phyloP scores from a whole-genome alignment of 2,888 invertebrate species.

The Eristalinus aeneus region DNA sequence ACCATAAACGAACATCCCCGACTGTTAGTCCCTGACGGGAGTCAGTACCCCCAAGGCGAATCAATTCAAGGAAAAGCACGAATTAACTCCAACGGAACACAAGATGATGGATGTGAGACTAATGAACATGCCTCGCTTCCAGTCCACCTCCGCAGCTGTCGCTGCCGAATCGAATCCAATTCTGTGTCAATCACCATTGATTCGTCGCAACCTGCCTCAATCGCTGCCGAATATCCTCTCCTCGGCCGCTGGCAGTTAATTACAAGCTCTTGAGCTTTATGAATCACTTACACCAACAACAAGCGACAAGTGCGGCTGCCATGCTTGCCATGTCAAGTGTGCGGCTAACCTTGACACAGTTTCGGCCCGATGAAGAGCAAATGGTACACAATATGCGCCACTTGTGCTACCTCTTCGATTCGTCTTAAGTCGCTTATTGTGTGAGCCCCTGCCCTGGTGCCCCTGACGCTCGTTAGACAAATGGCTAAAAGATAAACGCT shows the following conservation, averaged over 20 bases:
- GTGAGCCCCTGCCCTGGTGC: neutral
- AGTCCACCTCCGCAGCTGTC: neutral
- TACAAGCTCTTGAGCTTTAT: neutral
- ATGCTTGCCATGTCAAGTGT: neutral
- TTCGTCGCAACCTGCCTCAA: neutral
- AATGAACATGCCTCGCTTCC: neutral
- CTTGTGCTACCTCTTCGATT: slow-evolving; percentile 17
- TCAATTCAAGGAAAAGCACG: neutral
- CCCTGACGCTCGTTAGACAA: neutral
- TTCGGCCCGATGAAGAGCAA: slow-evolving; percentile 1
- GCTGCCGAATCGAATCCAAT: neutral
- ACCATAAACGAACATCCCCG: neutral
- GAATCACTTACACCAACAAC: neutral
- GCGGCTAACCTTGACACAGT: slow-evolving; percentile 28
- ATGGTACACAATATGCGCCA: slow-evolving; percentile 3
- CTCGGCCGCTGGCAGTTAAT: neutral
- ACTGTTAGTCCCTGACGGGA: neutral
- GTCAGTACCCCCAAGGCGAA: neutral
- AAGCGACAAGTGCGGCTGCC: neutral
- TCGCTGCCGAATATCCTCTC: neutral
- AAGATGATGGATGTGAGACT: neutral
- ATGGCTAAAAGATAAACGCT: neutral
- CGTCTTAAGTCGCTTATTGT: neutral
- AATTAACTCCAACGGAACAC: neutral
- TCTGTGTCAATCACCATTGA: neutral